A percentile compares a stretch with the other conserved stretches of the same genome.
phyloP scores from a whole-genome alignment of 2,113 vertebrate genomes.

The Mus spicilegus region DNA sequence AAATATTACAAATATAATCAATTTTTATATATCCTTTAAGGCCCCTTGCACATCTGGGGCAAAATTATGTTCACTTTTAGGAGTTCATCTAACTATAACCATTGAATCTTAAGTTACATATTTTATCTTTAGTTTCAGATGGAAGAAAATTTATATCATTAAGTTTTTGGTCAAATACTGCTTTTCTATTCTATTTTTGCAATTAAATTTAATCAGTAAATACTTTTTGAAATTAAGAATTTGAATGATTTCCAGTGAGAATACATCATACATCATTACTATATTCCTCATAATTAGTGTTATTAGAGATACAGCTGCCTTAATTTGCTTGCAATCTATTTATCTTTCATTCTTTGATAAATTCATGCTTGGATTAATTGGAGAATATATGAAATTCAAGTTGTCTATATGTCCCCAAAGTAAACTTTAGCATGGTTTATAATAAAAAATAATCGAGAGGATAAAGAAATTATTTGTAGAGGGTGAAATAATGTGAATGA shows the following conservation, averaged over 20 bases:
- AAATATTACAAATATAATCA: background rate
- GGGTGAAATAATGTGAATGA: background rate
- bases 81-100: background rate
- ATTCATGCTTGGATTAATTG: background rate
- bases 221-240: background rate
- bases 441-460: background rate
- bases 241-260: background rate
- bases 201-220: background rate
- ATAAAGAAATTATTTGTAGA: background rate
- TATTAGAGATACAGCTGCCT: background rate
- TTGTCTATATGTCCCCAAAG: background rate
- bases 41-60: conserved; percentile 1
- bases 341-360: background rate
- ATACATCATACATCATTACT: background rate
- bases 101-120: background rate
- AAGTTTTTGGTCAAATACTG: background rate
- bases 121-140: background rate
- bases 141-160: background rate
- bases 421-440: background rate
- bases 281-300: too few relatives aligned
- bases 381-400: background rate
- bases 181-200: background rate
- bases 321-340: background rate
- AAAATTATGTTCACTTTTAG: conserved; percentile 41
- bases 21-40: conserved; percentile 44